Base-by-base conservation (phyloP, 2,888 invertebrate species). In the Orchestes rusci region DNA sequence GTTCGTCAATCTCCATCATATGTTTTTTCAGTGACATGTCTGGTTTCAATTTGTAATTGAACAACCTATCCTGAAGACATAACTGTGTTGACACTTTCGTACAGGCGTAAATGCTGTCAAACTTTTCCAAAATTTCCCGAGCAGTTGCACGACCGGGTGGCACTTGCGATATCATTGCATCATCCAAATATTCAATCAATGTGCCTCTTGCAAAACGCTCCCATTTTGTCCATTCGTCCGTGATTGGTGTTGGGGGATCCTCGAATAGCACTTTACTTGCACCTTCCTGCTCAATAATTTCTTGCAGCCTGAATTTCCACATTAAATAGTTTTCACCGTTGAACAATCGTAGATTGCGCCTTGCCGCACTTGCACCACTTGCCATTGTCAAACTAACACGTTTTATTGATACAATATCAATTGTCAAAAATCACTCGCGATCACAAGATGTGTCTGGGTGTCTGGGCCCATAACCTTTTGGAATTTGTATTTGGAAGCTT, bases 151-250 rank as follows among this genome's bases (percentile, higher is more conserved):
- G 45, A 39, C 32, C 23, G 20, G 20, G 32, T 2, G 39, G 31
- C 30, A 32, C n/a, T 32, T 32, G 19, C 31, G 38, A 23, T 20
- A 28, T 3, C 29, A 42, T 36, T 3, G 23, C 10, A 23, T 49
- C 49, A 43, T 49, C 48, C 15, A 49, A 29, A 16, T 50, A 49
- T 48, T 47, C 44, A 19, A 45, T 50, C 30, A 50, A 15, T 31
- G 41, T 45, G 15, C 49, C 41, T 40, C 13, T 36, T 3, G 23
- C 36, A 8, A 36, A 7, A 12, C 23, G 20, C 15, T 36, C 36
- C n/a, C 4, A 13, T 36, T 36, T 36, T 12, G 18, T 13, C 36
- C 38, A 28, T 7, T 37, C 28, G 12, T 37, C 28, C 3, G 7
- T 15, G 15, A 15, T 4, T 16, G n/a, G 10, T 37, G 39, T 44